These are phyloP conservation scores for Leptodactylus fuscus DNA, from an alignment of 2,113 vertebrate genomes.

Conservation along the genomic window DNA sequence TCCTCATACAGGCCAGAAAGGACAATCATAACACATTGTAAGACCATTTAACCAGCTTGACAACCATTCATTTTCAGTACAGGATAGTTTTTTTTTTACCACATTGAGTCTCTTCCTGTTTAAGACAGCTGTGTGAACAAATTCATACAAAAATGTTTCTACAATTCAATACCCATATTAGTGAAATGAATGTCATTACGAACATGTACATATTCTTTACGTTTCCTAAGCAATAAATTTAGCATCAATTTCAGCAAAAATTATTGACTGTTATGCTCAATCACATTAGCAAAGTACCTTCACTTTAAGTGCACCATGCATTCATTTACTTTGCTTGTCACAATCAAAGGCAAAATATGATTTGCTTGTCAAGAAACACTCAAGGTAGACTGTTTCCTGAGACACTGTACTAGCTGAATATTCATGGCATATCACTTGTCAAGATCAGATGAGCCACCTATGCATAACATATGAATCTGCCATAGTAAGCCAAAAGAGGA, in stretches of 20 bases:
- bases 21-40: not conserved
- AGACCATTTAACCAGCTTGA: not conserved
- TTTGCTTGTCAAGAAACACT: constrained; percentile 44
- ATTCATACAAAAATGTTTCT: not conserved
- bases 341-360: constrained; percentile 41
- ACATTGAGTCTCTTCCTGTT: not conserved
- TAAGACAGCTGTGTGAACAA: not conserved
- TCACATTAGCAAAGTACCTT: constrained; percentile 33
- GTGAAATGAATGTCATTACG: not conserved
- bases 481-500: constrained; percentile 10
- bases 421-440: constrained; percentile 46
- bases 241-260: constrained; percentile 21
- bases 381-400: constrained; percentile 21
- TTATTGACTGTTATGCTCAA: constrained; percentile 25
- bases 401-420: constrained; percentile 34
- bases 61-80: not conserved
- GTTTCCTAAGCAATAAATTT: constrained; percentile 24
- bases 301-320: constrained; percentile 35
- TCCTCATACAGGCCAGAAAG: not conserved
- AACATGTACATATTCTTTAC: constrained; percentile 2
- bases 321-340: constrained; percentile 40
- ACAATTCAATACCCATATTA: not conserved
- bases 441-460: constrained; percentile 32
- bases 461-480: constrained; percentile 48
- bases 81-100: not conserved